These are phyloP conservation scores for Taurulus bubalis DNA, from an alignment of 2,113 vertebrate species.

Conservation along the genomic window DNA sequence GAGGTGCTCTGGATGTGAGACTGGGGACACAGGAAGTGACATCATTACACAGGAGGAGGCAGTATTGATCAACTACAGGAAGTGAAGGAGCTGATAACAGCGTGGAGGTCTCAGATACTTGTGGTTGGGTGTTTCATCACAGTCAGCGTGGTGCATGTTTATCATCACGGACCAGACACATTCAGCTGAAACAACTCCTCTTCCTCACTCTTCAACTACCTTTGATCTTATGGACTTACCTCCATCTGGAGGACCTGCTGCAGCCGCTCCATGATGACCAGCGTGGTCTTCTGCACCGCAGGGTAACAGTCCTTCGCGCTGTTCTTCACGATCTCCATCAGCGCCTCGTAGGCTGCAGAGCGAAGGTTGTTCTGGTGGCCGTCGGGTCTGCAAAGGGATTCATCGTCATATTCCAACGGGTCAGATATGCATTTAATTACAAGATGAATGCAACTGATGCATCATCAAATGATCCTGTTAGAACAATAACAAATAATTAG, in stretches of 20 bases:
- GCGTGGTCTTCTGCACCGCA: constrained; percentile 96
- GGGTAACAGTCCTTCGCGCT: constrained; percentile 99
- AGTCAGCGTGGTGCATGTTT: constrained; percentile 16
- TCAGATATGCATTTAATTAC: background rate
- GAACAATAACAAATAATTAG: too few relatives aligned
- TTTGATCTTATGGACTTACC: constrained; percentile 75
- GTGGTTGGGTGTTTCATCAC: background rate
- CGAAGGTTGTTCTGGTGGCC: constrained; percentile 99
- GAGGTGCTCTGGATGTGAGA: constrained; percentile 99
- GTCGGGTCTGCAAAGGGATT: constrained; percentile 85
- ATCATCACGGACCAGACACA: background rate
- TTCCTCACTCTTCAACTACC: too few relatives aligned
- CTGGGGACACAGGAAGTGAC: constrained; percentile 74
- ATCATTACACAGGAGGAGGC: background rate
- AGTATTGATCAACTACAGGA: background rate
- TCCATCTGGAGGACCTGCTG: constrained; percentile 99
- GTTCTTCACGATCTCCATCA: constrained; percentile 99
- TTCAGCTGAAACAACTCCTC: too few relatives aligned
- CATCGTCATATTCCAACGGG: background rate
- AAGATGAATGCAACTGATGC: too few relatives aligned
- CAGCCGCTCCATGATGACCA: constrained; percentile 98
- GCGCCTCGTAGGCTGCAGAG: constrained; percentile 95
- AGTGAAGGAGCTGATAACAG: too few relatives aligned
- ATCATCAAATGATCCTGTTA: too few relatives aligned
- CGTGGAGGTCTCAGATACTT: background rate